Evolutionary conservation across 2,888 invertebrate genomes (phyloP).

Genomic region (Macrophya alboannulata): DNA sequence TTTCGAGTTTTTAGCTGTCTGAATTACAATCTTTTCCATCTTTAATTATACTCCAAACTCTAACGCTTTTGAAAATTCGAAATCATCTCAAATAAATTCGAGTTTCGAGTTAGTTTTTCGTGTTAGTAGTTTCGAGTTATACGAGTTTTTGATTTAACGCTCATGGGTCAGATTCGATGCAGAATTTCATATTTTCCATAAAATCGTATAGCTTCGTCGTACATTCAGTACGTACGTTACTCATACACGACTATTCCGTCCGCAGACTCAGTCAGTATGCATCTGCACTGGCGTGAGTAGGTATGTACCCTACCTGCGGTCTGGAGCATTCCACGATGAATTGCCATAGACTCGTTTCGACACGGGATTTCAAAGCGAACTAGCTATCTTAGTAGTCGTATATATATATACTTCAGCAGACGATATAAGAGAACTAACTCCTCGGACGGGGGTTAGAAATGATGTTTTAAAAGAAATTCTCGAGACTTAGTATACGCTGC

Average conservation of each 20-base stretch:
- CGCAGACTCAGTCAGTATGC: no score
- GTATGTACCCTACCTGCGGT: no score
- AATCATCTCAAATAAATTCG: background rate
- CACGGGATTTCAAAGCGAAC: slow-evolving; percentile 35
- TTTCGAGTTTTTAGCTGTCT: no score
- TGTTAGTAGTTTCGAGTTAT: no score
- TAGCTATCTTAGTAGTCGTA: background rate
- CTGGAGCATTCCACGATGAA: slow-evolving; percentile 51
- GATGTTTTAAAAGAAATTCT: slow-evolving; percentile 6
- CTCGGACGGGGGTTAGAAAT: background rate
- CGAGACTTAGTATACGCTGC: background rate
- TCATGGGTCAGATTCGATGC: background rate
- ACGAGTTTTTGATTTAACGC: background rate
- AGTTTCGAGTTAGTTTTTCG: no score
- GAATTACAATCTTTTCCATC: no score
- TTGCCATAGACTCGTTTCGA: slow-evolving; percentile 52
- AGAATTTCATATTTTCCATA: background rate
- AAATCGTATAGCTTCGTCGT: background rate
- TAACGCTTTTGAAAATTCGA: no score
- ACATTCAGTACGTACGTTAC: no score
- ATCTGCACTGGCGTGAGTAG: no score
- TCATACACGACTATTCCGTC: no score
- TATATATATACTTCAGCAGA: no score
- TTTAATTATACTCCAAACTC: no score
- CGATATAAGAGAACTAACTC: background rate